Evolutionary conservation across 2,113 vertebrate species (phyloP).

Genomic region (Sphyrna mokarran): DNA sequence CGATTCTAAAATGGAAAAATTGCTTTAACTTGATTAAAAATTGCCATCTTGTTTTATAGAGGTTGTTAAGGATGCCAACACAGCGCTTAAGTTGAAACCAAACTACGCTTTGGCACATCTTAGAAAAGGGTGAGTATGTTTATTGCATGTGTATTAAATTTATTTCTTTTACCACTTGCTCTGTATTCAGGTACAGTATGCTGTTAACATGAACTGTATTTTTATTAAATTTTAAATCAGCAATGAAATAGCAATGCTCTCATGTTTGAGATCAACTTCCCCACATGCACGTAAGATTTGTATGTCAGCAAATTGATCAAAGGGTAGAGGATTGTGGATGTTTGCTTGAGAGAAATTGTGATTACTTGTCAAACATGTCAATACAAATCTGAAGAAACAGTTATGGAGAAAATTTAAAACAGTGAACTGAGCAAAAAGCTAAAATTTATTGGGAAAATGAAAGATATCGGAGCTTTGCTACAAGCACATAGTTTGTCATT

Average conservation of each 20-base stretch:
- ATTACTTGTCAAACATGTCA: background rate
- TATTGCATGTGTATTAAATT: background rate
- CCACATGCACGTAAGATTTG: background rate
- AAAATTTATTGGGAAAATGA: background rate
- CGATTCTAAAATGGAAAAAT: background rate
- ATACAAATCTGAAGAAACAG: background rate
- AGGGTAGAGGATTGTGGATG: background rate
- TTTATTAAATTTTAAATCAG: background rate
- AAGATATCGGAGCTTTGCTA: background rate
- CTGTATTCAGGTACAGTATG: background rate
- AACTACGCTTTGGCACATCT: constrained; percentile 69
- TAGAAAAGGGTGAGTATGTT: constrained; percentile 73
- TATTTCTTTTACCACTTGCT: background rate
- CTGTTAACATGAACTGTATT: background rate
- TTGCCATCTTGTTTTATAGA: constrained; percentile 54
- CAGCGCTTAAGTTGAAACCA: constrained; percentile 75
- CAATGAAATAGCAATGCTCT: background rate
- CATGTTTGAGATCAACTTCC: background rate
- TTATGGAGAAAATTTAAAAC: background rate
- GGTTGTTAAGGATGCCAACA: constrained; percentile 78
- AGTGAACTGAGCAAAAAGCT: background rate
- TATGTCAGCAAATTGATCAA: background rate
- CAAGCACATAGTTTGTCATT: background rate
- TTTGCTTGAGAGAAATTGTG: background rate
- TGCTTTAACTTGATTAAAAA: background rate